Evolutionary conservation across 2,113 vertebrate genomes (phyloP), one percentile per base, ranked within the genome.

Genomic region (Poeciliopsis turrubarensis): DNA sequence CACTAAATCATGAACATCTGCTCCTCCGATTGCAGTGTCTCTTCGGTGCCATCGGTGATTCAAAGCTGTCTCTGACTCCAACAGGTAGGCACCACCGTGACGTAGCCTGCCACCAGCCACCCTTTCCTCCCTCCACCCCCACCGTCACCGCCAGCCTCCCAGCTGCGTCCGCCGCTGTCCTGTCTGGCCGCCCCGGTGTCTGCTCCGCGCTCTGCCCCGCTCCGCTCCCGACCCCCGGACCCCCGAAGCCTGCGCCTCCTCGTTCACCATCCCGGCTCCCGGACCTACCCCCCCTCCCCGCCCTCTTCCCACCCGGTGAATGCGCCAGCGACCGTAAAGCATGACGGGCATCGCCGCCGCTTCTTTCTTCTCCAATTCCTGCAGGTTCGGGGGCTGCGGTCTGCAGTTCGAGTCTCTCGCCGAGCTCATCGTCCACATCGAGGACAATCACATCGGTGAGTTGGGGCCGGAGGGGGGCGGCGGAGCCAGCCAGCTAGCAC

Each of bases 311-410:
- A 12, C 89, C 90, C 88, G 79, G 88, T 91, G 89, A 83, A 92
- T 88, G 92, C 89, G 89, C 89, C 81, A 86, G 66, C 73, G 65
- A 57, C 76, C 77, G 79, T 11, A 13, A 74, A 95, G 91, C 95
- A 98, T 97, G 97, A 98, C 97, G 94, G 96, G 96, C 95, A 97
- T 98, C 95, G 97, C 97, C 92, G 97, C 97, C 87, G 96, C 97
- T 93, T 98, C 97, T 93, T 98, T 98, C 94, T 98, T 98, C 95
- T 98, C 97, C 87, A 98, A 98, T 91, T 95, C 95, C 92, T 98
- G 97, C 95, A 95, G 96, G 84, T 98, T 98, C 93, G 96, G 96
- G 87, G 96, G 96, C 93, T 98, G 97, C 95, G 96, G 97, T 77
- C 96, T 97, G 67, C 96, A 97, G 93, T 97, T 98, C 92, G 95